These are phyloP conservation scores for Drosophila basisetae DNA, from an alignment of 2,888 invertebrate species.

Conservation along the genomic window DNA sequence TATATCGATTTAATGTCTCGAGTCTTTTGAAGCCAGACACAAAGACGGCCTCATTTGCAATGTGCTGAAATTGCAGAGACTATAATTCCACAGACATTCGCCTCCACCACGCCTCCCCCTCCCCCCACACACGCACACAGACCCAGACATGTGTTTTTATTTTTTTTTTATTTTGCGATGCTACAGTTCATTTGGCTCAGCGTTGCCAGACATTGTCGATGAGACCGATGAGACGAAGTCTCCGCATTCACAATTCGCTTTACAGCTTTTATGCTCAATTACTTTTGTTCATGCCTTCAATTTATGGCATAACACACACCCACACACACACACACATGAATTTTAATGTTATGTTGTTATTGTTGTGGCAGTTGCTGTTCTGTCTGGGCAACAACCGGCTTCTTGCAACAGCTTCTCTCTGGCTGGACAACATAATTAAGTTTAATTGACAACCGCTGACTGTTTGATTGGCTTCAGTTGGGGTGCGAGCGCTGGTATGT, in stretches of 20 bases:
- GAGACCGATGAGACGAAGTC: conserved; percentile 18
- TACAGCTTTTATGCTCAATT: conserved; percentile 69
- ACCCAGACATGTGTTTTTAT: background rate
- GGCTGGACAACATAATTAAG: conserved; percentile 75
- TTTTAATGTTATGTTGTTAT: conserved; percentile 37
- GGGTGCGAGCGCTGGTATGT: conserved; percentile 10
- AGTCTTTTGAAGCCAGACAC: background rate
- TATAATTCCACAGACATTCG: background rate
- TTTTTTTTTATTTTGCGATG: too few species aligned
- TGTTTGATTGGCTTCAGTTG: conserved; percentile 69
- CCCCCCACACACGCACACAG: background rate
- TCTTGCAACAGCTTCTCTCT: conserved; percentile 56
- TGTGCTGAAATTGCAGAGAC: background rate
- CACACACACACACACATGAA: conserved; percentile 24
- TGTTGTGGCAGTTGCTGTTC: conserved; percentile 13
- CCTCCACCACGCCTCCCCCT: too few species aligned
- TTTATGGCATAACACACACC: conserved; percentile 39
- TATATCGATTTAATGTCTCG: background rate
- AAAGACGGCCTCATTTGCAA: background rate
- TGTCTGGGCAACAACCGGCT: conserved; percentile 37
- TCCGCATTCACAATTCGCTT: conserved; percentile 36
- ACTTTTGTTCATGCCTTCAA: conserved; percentile 61
- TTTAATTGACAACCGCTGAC: conserved; percentile 80
- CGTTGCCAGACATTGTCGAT: conserved; percentile 29
- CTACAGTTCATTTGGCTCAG: conserved; percentile 20